Evolutionary conservation across 2,797 vertebrate genomes (phyloP).

Genomic region (Zenarchopterus dispar): DNA sequence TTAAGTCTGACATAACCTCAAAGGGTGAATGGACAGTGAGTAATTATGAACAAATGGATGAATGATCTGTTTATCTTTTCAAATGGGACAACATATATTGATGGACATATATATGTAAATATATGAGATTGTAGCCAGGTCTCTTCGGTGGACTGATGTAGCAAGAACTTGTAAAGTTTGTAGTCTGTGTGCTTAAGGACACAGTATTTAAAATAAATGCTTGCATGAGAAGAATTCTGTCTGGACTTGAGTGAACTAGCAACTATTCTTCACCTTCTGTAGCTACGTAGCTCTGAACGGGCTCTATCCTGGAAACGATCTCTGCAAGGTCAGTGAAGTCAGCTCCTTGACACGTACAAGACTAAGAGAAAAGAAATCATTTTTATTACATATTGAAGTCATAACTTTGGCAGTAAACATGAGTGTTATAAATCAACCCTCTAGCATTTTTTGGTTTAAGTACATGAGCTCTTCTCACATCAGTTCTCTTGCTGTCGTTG

Average conservation of each 20-base stretch:
- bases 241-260: background rate
- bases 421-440: background rate
- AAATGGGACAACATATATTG: too few species aligned
- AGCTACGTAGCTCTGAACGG: constrained; percentile 86
- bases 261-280: constrained; percentile 83
- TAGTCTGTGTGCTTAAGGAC: too few species aligned
- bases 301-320: constrained; percentile 95
- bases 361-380: constrained; percentile 55
- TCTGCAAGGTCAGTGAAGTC: constrained; percentile 96
- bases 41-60: too few species aligned
- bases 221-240: background rate
- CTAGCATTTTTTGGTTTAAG: background rate
- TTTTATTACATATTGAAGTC: background rate
- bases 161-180: too few species aligned
- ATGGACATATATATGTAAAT: too few species aligned
- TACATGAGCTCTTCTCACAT: constrained; percentile 70
- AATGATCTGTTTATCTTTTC: too few species aligned
- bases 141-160: too few species aligned
- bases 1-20: constrained; percentile 15
- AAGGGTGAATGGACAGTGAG: background rate
- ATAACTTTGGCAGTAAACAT: background rate
- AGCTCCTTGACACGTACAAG: constrained; percentile 85
- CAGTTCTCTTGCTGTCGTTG: constrained; percentile 88
- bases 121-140: too few species aligned
- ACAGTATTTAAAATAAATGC: too few species aligned